Evolutionary conservation across 1,140 invertebrate genomes (phyloP).

Genomic region (Nilaparvata lugens): DNA sequence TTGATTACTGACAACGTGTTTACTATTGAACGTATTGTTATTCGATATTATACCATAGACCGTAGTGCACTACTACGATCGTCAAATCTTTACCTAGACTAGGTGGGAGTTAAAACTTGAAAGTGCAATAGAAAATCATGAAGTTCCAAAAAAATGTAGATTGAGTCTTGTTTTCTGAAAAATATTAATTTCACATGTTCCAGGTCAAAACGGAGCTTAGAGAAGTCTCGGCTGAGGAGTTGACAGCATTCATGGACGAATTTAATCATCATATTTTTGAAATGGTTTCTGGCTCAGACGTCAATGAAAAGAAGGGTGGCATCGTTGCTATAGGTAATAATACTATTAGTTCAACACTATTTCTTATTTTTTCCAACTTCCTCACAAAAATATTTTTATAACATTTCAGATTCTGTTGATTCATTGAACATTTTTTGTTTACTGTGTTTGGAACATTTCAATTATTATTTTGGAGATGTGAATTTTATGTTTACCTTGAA

Average conservation of each 20-base stretch:
- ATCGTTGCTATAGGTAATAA: slow-evolving; percentile 81
- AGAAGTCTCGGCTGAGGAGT: slow-evolving; percentile 84
- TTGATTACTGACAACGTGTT: too few species aligned
- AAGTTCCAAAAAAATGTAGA: background rate
- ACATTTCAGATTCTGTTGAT: too few species aligned
- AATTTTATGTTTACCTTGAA: too few species aligned
- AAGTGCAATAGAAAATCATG: background rate
- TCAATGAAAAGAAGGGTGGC: slow-evolving; percentile 91
- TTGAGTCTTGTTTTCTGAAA: background rate
- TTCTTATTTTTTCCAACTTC: too few species aligned
- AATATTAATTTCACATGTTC: slow-evolving; percentile 12
- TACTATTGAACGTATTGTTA: background rate
- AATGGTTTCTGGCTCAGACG: slow-evolving; percentile 87
- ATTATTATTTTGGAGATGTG: too few species aligned
- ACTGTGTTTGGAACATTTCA: too few species aligned
- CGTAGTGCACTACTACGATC: background rate
- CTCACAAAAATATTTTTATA: too few species aligned
- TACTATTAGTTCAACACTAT: too few species aligned
- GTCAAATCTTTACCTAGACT: background rate
- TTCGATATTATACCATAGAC: background rate
- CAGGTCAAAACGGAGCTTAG: slow-evolving; percentile 73
- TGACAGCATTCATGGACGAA: slow-evolving; percentile 84
- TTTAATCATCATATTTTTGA: slow-evolving; percentile 94
- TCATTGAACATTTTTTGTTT: too few species aligned
- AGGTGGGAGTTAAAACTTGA: too few species aligned